Evolutionary conservation across 2,797 vertebrate genomes (phyloP).

Genomic region (Macrochelys suwanniensis): DNA sequence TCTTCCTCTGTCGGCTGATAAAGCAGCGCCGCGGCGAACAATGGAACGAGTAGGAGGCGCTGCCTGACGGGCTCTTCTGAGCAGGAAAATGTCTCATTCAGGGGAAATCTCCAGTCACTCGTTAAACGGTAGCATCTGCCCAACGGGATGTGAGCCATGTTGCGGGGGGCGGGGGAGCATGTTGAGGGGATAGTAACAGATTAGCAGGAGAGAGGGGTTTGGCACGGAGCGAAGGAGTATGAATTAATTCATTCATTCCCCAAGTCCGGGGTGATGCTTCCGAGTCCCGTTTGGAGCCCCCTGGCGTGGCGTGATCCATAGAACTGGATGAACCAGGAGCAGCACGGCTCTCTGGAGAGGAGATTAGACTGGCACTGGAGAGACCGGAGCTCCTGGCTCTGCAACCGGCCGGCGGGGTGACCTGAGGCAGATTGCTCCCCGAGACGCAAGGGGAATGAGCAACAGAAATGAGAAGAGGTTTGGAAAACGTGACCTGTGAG

Average conservation of each 20-base stretch:
- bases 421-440: too few species aligned
- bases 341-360: background rate
- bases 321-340: background rate
- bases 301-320: background rate
- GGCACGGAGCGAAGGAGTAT: background rate
- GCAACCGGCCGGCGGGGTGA: background rate
- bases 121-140: conserved; percentile 36
- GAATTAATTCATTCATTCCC: background rate
- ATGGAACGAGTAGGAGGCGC: conserved; percentile 16
- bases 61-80: background rate
- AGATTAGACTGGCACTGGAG: background rate
- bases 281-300: background rate
- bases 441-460: background rate
- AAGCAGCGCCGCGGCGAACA: conserved; percentile 11
- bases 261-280: background rate
- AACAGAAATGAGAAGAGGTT: background rate
- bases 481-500: background rate
- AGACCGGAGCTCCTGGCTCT: background rate
- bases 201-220: background rate
- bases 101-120: rapidly evolving
- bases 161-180: background rate
- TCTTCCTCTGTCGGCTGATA: rapidly evolving
- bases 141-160: rapidly evolving
- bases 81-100: conserved; percentile 24
- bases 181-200: background rate